Conservation (phyloP, 2,113 vertebrate genomes). For the Plestiodon gilberti region DNA sequence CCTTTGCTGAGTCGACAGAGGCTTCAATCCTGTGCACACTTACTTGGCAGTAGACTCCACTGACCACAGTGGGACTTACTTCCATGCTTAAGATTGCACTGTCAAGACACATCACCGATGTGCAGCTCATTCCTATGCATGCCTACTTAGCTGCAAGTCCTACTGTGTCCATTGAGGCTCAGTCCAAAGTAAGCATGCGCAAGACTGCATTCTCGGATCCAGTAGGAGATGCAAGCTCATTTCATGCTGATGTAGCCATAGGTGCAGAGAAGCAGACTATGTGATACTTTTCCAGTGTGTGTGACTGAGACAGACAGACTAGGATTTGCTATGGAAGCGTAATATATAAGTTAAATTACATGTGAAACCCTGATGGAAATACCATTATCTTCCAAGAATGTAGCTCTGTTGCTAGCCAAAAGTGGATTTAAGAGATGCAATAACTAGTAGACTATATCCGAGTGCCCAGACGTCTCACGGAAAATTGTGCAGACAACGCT, state of each 20-base stretch:
- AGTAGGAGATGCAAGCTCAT: neutral
- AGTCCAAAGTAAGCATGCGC: neutral
- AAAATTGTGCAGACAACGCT: neutral
- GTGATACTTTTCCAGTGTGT: neutral
- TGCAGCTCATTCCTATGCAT: neutral
- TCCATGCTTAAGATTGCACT: neutral
- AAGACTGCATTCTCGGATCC: neutral
- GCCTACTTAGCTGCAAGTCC: neutral
- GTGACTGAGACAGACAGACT: neutral
- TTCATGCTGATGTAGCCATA: neutral
- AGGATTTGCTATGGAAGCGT: neutral
- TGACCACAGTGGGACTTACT: no score
- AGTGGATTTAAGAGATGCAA: constrained; percentile 23
- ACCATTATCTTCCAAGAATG: neutral
- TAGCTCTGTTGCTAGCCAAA: neutral
- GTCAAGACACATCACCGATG: neutral
- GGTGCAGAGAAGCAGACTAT: neutral
- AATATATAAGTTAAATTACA: constrained; percentile 12
- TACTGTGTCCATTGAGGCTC: neutral
- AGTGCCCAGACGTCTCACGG: constrained; percentile 1
- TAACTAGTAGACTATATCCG: neutral
- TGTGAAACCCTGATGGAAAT: neutral
- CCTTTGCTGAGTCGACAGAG: neutral
- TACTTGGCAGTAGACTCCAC: no score
- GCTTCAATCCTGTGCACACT: no score